Conservation (phyloP, 2,113 vertebrate species). For the Zapornia atra region DNA sequence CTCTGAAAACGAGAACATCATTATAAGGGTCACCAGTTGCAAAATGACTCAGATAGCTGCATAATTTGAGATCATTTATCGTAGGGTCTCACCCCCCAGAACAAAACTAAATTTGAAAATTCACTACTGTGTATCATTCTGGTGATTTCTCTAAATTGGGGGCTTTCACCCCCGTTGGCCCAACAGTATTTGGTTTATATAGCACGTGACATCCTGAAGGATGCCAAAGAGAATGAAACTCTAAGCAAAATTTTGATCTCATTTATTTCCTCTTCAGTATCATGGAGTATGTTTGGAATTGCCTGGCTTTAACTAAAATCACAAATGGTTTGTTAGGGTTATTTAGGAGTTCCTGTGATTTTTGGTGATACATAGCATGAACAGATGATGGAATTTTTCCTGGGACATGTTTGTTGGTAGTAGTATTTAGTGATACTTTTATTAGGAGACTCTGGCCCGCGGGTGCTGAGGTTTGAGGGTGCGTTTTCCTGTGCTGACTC, state of each 20-base stretch:
- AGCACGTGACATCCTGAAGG: not conserved
- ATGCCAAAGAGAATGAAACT: not conserved
- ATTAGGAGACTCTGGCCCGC: not conserved
- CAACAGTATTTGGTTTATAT: not conserved
- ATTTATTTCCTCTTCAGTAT: not conserved
- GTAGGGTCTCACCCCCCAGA: not conserved
- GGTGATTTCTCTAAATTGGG: not conserved
- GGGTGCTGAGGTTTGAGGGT: not conserved
- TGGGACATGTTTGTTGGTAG: not conserved
- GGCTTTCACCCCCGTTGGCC: not conserved
- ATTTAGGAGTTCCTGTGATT: not conserved
- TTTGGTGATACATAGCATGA: not conserved
- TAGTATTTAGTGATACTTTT: not conserved
- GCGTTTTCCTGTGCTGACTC: not conserved
- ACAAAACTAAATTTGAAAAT: conserved; percentile 29
- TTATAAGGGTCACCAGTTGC: conserved; percentile 27
- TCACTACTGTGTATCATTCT: not conserved
- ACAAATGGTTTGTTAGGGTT: not conserved
- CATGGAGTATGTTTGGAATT: not conserved
- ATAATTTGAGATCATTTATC: not conserved
- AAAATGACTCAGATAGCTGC: conserved; percentile 20
- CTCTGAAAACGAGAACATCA: conserved; percentile 3
- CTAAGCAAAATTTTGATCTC: not conserved
- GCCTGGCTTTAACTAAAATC: not conserved
- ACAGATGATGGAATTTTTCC: not conserved